These are phyloP conservation scores for Bovichtus diacanthus DNA, from an alignment of 2,797 vertebrate species.

Conservation along the genomic window DNA sequence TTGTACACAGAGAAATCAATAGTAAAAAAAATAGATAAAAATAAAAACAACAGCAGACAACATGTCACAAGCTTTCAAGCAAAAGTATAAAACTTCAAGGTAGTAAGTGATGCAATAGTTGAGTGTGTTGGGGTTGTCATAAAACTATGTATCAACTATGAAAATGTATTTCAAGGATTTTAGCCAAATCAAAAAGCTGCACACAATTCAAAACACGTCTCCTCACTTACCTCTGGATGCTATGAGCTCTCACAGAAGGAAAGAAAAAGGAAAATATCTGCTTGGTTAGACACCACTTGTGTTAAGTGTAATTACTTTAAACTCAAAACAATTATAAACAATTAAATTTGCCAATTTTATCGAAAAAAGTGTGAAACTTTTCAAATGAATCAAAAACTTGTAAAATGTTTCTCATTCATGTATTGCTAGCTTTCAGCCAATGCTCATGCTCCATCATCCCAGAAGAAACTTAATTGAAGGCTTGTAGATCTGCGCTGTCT, in stretches of 20 bases:
- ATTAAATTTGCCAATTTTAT: neutral
- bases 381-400: neutral
- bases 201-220: neutral
- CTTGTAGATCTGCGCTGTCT: constrained; percentile 5
- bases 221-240: neutral
- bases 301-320: neutral
- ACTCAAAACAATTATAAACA: neutral
- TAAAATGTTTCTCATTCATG: neutral
- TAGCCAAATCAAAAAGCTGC: neutral
- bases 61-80: neutral
- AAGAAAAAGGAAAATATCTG: neutral
- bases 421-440: neutral
- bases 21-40: neutral
- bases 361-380: neutral
- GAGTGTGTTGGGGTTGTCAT: neutral
- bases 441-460: neutral
- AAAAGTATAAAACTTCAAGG: neutral
- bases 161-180: neutral
- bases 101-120: neutral
- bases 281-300: neutral
- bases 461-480: neutral
- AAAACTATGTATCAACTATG: neutral
- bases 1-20: neutral
- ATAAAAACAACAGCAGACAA: neutral
- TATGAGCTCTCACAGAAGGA: neutral